Evolutionary conservation across 2,113 vertebrate species (phyloP), one percentile per base, ranked within the genome.

Genomic region (Phasianus colchicus): DNA sequence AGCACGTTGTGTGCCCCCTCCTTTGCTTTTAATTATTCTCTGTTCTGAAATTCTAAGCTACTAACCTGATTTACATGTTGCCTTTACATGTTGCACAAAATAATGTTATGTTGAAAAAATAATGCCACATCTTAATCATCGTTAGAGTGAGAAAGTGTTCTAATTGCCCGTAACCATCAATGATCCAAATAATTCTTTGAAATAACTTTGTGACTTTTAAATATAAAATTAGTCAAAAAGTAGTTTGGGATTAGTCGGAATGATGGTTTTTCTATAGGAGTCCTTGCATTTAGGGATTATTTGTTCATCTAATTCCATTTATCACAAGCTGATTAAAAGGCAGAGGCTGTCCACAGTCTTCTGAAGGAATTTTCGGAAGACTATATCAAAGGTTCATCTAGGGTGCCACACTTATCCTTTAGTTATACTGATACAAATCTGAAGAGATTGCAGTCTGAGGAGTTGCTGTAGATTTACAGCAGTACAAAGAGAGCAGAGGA

Each of bases 191-290:
- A 40, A 66, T 85, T 94, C 24, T 76, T 94, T 88, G 57, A 86
- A 92, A 82, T 84, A 52, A 48, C 48, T 52, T 82, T 30, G 83
- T 71, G 77, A 47, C 21, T 82, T 94, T 95, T 86, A 92, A 93
- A 84, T 80, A 67, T 81, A 91, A 93, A 85, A n/a, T 95, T 94
- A 94, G 65, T 91, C 57, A 61, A 75, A 38, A 75, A 67, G 7
- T 67, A 52, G 20, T 45, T 58, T 36, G 21, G 61, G 55, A 92
- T 89, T 93, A 79, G 61, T 79, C 47, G 78, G 58, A 76, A 42
- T 70, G n/a, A 75, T 32, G 73, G 55, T 83, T 83, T 83, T 83
- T 93, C 48, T 95, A 79, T 52, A 90, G 58, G 81, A 77, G 80
- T 42, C 67, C 83, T 64, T 90, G 38, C 16, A 36, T 47, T 32